Base-by-base conservation (phyloP, 2,888 invertebrate species). In the Opisthograptis luteolata region DNA sequence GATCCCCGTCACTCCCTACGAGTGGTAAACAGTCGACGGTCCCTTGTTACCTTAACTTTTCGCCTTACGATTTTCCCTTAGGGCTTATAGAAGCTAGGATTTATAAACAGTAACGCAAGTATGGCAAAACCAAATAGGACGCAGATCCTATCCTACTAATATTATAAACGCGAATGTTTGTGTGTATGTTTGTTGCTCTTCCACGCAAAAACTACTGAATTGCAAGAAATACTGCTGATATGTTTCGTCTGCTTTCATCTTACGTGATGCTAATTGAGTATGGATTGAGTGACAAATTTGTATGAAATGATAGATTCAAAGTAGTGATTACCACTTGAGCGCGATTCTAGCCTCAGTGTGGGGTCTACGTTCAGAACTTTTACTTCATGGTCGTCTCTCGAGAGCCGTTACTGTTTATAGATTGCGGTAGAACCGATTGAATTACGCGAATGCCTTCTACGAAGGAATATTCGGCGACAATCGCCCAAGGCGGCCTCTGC, bases 401-500 rank as follows among this genome's bases (percentile, higher is more conserved):
- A 20, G 6, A 13, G 6, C 2, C 44, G 40, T 9, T 51, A 51
- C 50, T 51, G 50, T 12, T 19, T 6, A 7, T 6, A 44, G 34
- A 2, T 14, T 20, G 43, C 9, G 9, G 30, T 28, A 40, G 25
- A 43, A 43, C 44, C 50, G 49, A 64, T 64, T 62, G 63, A 62
- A 61, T 63, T 61, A 63, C 58, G 50, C 22, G 51, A 51, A 55
- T 43, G 40, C 47, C 51, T 48, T 55, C 45, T 53, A 50, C 44
- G 50, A 45, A 40, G 40, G 50, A 45, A 51, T 49, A 44, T 44
- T 51, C 40, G 22, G 64, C 59, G 67, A 72, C 71, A 66, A 65
- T 60, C 59, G 83, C 83, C 77, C 44, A 48, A 52, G 77, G 83
- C 81, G 65, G 71, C 73, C 69, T 74, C 73, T 73, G 64, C 69